Base-by-base conservation (phyloP, 2,888 invertebrate genomes). In the Oscheius onirici region DNA sequence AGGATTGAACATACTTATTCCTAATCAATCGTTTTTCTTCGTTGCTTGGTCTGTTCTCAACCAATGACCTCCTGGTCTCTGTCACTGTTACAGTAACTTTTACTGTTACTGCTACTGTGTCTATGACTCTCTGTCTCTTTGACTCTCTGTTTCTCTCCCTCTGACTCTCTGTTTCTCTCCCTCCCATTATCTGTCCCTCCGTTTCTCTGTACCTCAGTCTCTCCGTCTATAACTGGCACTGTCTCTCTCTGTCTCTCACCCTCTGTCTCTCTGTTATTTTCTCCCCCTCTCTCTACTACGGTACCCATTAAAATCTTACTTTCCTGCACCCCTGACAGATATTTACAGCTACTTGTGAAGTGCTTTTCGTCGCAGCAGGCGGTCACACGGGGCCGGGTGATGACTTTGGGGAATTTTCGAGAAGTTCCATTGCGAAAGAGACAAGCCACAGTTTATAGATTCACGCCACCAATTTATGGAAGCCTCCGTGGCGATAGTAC, bases 401-500 rank as follows among this genome's bases (percentile, higher is more conserved):
- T 8, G 3, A 34, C 34, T 34, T n/a, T n/a, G n/a, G n/a, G n/a
- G n/a, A n/a, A n/a, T n/a, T n/a, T n/a, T n/a, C n/a, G n/a, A n/a
- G n/a, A n/a, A n/a, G n/a, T n/a, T n/a, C n/a, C n/a, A n/a, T n/a
- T n/a, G n/a, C n/a, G n/a, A n/a, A n/a, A n/a, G n/a, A n/a, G n/a
- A n/a, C n/a, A n/a, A n/a, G n/a, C n/a, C 34, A 34, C 5, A 34
- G 3, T 34, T 17, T 20, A 3, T 2, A 51, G 24, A 22, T 11
- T 51, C 22, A 51, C 15, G 13, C 5, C 17, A 8, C 5, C n/a
- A 46, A 5, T 55, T 22, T 8, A 69, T 69, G 69, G 69, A 69
- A 22, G 69, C 69, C 57, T 69, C 69, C 2, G 69, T 69, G 60
- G 69, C 69, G 22, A 69, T 69, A 43, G 54, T 69, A n/a, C 69